Conservation (phyloP, 2,797 vertebrate genomes). For the Gephyroberyx darwinii region DNA sequence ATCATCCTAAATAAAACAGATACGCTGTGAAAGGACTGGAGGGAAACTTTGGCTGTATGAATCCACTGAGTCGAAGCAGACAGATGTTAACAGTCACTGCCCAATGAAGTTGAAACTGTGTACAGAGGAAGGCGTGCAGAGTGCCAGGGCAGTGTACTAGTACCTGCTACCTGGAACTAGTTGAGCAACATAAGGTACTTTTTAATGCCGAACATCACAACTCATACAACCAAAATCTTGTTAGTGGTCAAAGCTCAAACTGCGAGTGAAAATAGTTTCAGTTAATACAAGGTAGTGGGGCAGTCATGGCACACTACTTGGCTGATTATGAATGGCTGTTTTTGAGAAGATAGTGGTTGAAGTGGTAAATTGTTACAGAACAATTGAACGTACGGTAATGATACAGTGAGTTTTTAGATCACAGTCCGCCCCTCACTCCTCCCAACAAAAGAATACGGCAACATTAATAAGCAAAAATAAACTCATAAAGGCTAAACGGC, state of each 20-base stretch:
- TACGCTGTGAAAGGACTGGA: neutral
- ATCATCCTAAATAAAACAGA: slow-evolving; percentile 12
- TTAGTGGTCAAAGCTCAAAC: slow-evolving; percentile 50
- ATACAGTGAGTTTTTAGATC: slow-evolving; percentile 36
- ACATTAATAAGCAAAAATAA: slow-evolving; percentile 70
- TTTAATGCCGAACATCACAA: slow-evolving; percentile 14
- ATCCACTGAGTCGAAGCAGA: slow-evolving; percentile 47
- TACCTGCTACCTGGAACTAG: neutral
- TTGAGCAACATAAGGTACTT: slow-evolving; percentile 5
- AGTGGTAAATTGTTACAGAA: slow-evolving; percentile 40
- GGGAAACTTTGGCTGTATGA: slow-evolving; percentile 51
- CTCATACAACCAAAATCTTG: slow-evolving; percentile 34
- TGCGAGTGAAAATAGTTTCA: slow-evolving; percentile 18
- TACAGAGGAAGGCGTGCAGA: slow-evolving; percentile 1
- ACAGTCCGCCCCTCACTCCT: slow-evolving; percentile 52
- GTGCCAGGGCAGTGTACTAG: neutral
- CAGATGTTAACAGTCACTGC: slow-evolving; percentile 42
- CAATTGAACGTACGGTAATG: slow-evolving; percentile 47
- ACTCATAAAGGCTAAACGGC: slow-evolving; percentile 50
- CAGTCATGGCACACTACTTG: slow-evolving; percentile 19
- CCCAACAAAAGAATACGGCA: slow-evolving; percentile 62
- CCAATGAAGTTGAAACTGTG: slow-evolving; percentile 17
- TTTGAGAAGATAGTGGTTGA: slow-evolving; percentile 25
- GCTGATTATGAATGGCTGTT: slow-evolving; percentile 14
- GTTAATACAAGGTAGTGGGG: slow-evolving; percentile 11